phyloP scores from a whole-genome alignment of 64 coral and sea anemone genomes.

The Hydrozoanthus tunicans region DNA sequence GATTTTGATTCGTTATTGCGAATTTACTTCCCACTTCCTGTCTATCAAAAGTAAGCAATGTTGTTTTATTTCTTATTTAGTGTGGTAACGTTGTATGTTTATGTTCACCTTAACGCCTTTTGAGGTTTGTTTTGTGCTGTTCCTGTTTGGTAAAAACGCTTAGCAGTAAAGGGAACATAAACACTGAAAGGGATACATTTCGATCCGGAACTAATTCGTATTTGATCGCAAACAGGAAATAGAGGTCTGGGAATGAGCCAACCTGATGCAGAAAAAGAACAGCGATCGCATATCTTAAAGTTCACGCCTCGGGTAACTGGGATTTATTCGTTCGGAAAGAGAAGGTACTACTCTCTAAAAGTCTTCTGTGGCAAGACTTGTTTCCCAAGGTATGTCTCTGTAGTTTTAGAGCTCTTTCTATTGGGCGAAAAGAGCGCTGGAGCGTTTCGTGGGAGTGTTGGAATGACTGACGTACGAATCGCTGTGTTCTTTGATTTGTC shows the following conservation, averaged over 20 bases:
- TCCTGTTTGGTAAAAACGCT: no score
- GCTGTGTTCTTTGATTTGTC: neutral
- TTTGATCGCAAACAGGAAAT: constrained; percentile 26
- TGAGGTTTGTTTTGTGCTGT: no score
- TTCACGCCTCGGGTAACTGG: constrained; percentile 14
- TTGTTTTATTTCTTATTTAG: no score
- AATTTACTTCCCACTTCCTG: no score
- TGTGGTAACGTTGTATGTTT: no score
- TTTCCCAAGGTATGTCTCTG: neutral
- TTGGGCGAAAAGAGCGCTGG: neutral
- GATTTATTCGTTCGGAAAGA: neutral
- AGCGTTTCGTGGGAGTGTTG: neutral
- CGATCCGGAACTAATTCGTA: neutral
- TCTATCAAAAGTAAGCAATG: no score
- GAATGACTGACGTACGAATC: neutral
- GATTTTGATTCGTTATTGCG: no score
- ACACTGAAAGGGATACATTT: neutral
- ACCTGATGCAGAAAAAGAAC: neutral
- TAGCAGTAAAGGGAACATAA: no score
- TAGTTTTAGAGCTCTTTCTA: neutral
- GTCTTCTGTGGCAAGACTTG: neutral
- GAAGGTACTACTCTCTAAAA: neutral
- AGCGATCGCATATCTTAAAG: neutral
- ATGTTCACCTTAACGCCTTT: no score
- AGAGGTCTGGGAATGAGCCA: constrained; percentile 10